These are phyloP conservation scores for Brachypteracias leptosomus DNA, from an alignment of 2,113 vertebrate species.

Conservation along the genomic window DNA sequence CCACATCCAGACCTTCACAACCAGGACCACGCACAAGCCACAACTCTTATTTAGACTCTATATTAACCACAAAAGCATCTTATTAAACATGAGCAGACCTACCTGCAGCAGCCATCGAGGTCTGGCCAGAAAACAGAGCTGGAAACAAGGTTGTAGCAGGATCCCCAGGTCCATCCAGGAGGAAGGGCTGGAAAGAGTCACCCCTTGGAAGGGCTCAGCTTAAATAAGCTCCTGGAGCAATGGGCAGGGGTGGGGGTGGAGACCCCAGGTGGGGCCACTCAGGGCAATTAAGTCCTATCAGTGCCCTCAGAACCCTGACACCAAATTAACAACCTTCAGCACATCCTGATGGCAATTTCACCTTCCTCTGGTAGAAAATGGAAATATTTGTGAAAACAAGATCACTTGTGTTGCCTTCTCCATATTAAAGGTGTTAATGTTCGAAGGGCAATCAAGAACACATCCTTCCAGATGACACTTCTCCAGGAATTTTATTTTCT, in stretches of 20 bases:
- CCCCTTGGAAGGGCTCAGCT: neutral
- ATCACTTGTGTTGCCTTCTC: neutral
- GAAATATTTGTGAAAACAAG: neutral
- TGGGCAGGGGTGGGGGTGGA: neutral
- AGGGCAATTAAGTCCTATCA: neutral
- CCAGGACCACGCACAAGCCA: fast-evolving
- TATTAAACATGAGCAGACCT: fast-evolving
- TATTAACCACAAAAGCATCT: neutral
- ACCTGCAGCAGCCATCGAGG: neutral
- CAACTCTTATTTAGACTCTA: neutral
- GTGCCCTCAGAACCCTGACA: neutral
- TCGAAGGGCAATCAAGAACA: neutral
- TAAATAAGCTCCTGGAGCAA: neutral
- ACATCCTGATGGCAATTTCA: neutral
- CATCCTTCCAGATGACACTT: neutral
- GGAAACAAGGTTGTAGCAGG: neutral
- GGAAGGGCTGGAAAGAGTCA: fast-evolving
- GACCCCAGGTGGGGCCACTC: neutral
- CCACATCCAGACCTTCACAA: fast-evolving
- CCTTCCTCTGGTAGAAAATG: neutral
- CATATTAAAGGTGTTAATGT: neutral
- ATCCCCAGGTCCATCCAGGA: neutral
- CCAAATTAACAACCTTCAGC: neutral
- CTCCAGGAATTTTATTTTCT: neutral
- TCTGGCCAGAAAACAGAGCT: neutral